A percentile compares a stretch with the other conserved stretches of the same genome.
phyloP scores from a whole-genome alignment of 2,888 invertebrate species.

The Drosophila atroscutellata region DNA sequence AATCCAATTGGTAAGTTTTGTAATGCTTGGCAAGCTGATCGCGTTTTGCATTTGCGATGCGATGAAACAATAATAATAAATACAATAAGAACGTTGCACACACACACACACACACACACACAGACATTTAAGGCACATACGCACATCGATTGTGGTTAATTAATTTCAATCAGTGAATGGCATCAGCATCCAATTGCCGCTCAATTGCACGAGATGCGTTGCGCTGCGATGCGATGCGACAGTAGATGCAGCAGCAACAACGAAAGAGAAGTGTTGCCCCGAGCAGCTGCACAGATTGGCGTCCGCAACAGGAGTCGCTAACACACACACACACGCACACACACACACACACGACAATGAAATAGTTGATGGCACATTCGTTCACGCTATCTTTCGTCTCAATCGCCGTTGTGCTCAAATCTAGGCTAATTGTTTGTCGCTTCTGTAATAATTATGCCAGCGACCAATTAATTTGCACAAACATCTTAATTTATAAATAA shows the following conservation, averaged over 20 bases:
- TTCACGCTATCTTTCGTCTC: conserved; percentile 18
- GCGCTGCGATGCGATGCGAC: conserved; percentile 54
- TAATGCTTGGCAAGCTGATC: conserved; percentile 4
- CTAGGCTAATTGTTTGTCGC: conserved; percentile 82
- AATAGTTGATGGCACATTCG: conserved; percentile 8
- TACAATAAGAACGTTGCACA: background rate
- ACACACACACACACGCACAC: background rate
- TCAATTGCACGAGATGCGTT: conserved; percentile 55
- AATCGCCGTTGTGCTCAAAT: conserved; percentile 54
- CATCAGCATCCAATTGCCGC: conserved; percentile 71
- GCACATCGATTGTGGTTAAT: conserved; percentile 45
- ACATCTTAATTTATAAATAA: conserved; percentile 73
- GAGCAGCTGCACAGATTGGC: conserved; percentile 37
- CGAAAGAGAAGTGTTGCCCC: conserved; percentile 49
- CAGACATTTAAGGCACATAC: background rate
- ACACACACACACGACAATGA: background rate
- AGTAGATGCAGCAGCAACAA: conserved; percentile 18
- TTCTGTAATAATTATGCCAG: conserved; percentile 81
- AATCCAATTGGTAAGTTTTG: conserved; percentile 48
- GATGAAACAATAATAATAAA: background rate
- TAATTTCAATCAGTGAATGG: conserved; percentile 72
- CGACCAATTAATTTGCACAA: conserved; percentile 83
- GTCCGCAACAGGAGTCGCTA: conserved; percentile 2
- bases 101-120: background rate
- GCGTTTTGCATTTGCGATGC: conserved; percentile 3